Conservation (phyloP, 1,140 invertebrate species). For the Drosophila elegans region DNA sequence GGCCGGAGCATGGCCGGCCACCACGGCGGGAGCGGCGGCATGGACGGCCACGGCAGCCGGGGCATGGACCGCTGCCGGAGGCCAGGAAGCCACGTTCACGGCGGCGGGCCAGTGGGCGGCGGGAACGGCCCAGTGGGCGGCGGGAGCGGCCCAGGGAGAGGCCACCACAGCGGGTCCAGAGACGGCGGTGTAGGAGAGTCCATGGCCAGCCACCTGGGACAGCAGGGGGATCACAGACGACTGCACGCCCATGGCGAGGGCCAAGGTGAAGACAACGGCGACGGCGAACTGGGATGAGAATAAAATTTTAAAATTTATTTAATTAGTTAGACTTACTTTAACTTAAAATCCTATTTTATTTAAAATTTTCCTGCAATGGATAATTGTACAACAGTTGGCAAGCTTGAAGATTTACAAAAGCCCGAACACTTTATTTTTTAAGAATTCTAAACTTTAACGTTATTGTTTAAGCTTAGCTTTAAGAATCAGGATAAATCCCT, state of each 20-base stretch:
- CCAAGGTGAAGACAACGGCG: conserved; percentile 72
- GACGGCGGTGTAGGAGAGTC: conserved; percentile 72
- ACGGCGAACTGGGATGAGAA: conserved; percentile 63
- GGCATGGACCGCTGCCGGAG: conserved; percentile 44
- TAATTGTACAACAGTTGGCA: no score
- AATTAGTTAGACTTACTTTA: no score
- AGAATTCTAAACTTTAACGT: no score
- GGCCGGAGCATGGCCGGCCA: conserved; percentile 45
- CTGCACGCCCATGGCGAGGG: conserved; percentile 82
- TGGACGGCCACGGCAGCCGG: conserved; percentile 46
- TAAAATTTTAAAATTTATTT: neutral
- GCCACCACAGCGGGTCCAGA: conserved; percentile 61
- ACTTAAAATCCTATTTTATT: no score
- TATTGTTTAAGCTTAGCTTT: no score
- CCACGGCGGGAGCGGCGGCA: conserved; percentile 28
- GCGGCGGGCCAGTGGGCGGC: conserved; percentile 69
- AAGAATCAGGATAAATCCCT: neutral
- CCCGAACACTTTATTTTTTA: no score
- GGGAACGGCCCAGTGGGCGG: conserved; percentile 53
- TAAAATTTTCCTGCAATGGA: no score
- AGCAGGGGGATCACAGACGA: conserved; percentile 76
- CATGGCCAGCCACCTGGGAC: conserved; percentile 70
- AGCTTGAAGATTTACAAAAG: no score
- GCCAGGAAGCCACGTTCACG: conserved; percentile 60
- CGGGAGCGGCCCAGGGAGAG: conserved; percentile 57